Evolutionary conservation across 2,888 invertebrate genomes (phyloP).

Genomic region (Achlya flavicornis): DNA sequence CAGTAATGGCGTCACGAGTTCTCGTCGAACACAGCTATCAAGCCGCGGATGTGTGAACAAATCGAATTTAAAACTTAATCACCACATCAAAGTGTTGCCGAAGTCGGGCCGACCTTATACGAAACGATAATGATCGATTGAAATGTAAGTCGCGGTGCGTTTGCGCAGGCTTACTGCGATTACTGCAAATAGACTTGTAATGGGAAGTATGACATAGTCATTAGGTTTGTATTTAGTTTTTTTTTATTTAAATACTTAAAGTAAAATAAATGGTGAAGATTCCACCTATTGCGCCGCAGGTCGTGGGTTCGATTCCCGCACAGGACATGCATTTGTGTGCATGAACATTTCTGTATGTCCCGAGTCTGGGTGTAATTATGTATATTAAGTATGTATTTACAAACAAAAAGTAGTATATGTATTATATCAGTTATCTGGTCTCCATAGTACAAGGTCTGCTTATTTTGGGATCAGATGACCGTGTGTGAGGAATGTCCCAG

Average conservation of each 20-base stretch:
- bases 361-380: no score
- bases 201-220: neutral
- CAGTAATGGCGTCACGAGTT: neutral
- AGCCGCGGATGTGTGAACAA: constrained; percentile 1
- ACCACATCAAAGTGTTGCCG: constrained; percentile 3
- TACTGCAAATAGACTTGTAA: neutral
- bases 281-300: no score
- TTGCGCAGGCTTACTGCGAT: neutral
- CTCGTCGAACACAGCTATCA: neutral
- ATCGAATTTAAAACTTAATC: constrained; percentile 8
- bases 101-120: constrained; percentile 4
- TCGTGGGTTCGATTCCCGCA: no score
- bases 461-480: no score
- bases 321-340: no score
- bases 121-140: constrained; percentile 5
- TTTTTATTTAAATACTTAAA: neutral
- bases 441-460: no score
- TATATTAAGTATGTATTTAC: no score
- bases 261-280: no score
- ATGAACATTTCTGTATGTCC: no score
- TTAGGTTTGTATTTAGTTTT: neutral
- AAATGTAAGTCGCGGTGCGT: constrained; percentile 1
- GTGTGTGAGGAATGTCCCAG: no score
- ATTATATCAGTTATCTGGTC: no score
- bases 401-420: no score